Evolutionary conservation across 2,888 invertebrate genomes (phyloP).

Genomic region (Luffia ferchaultella): DNA sequence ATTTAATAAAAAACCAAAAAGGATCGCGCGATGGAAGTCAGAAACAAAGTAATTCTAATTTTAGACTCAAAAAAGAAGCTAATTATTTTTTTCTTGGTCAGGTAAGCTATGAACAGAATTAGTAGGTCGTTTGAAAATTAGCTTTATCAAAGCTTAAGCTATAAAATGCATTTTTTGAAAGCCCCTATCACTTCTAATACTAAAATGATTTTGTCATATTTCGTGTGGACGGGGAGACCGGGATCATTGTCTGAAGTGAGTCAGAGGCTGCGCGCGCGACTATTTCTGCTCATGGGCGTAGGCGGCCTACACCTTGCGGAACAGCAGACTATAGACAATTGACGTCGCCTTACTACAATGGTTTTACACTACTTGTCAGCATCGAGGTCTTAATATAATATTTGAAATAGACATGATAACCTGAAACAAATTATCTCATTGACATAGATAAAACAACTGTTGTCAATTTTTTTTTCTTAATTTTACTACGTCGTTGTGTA

Average conservation of each 20-base stretch:
- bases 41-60: too few species aligned
- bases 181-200: too few species aligned
- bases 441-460: neutral
- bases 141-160: too few species aligned
- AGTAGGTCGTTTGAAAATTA: too few species aligned
- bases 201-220: too few species aligned
- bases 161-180: too few species aligned
- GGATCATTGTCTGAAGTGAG: slow-evolving; percentile 52
- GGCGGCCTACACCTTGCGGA: slow-evolving; percentile 22
- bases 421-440: neutral
- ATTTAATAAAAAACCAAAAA: too few species aligned
- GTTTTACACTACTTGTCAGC: neutral
- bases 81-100: too few species aligned
- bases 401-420: neutral
- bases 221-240: slow-evolving; percentile 32
- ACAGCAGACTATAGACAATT: slow-evolving; percentile 25
- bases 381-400: neutral
- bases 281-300: slow-evolving; percentile 49
- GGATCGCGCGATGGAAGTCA: too few species aligned
- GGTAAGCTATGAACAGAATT: too few species aligned
- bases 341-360: neutral
- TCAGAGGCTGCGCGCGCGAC: slow-evolving; percentile 47
- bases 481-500: neutral
- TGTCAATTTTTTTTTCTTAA: neutral
- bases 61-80: too few species aligned